Base-by-base conservation (phyloP, 2,113 vertebrate genomes). In the Morphnarchus princeps region DNA sequence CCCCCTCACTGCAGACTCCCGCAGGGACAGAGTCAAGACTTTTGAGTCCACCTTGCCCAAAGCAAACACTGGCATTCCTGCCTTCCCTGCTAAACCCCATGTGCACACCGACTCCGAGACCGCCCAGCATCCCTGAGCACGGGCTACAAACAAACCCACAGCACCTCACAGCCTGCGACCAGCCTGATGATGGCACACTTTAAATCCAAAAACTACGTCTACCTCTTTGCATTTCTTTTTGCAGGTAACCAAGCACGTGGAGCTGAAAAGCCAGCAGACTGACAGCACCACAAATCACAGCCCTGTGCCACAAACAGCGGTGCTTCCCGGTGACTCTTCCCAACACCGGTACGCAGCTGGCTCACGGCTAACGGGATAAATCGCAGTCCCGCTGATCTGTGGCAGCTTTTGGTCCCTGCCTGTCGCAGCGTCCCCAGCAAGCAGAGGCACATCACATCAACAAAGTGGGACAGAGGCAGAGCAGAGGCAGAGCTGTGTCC, bases 91-190 rank as follows among this genome's bases (percentile, higher is more conserved):
- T 11, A 42, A 61, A 54, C 40, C 69, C 55, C 40, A 4, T 16
- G 32, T 1, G 7, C 50, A 13, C 32, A 10, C 18, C 0, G 0
- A 67, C n/a, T 15, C 26, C 0, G 0, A 54, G 26, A 42, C 4
- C 4, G 20, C 2, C 4, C 67, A 14, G 50, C 54, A 54, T 0
- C 26, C 19, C 59, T 8, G 11, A 62, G 28, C 13, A 11, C 0
- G 18, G 59, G 31, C 66, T 43, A 52, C 50, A 28, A 52, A 3
- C 3, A 13, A 34, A 20, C 11, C 7, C 36, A 12, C 57, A 58
- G 40, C 59, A 78, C 59, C 45, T 65, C 54, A 10, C 65, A 59
- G 59, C n/a, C 79, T 4, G 7, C 3, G 3, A 16, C 22, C 32
- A 70, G 70, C 54, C 52, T 2, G 9, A 16, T 4, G 7, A 63